Percentiles rank a stretch among this genome's conserved stretches.
These are phyloP conservation scores for Macaria notata DNA, from an alignment of 2,888 invertebrate species.

Conservation along the genomic window DNA sequence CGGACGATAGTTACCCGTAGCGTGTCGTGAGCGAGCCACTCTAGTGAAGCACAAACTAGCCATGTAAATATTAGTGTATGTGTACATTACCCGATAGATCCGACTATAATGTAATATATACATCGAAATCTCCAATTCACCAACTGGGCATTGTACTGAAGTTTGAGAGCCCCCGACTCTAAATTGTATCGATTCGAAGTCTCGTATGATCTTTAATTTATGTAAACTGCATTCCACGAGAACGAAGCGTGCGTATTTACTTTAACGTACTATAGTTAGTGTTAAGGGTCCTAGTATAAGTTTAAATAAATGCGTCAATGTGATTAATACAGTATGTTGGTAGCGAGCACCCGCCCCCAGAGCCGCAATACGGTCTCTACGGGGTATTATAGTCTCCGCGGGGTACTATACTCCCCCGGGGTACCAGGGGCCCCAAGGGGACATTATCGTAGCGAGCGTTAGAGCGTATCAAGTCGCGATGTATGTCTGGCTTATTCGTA, in stretches of 20 bases:
- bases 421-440: too few relatives aligned
- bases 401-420: too few relatives aligned
- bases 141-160: constrained; percentile 74
- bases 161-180: constrained; percentile 60
- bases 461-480: constrained; percentile 66
- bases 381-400: too few relatives aligned
- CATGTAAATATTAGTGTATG: constrained; percentile 78
- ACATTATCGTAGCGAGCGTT: constrained; percentile 60
- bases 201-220: constrained; percentile 70
- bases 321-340: constrained; percentile 72
- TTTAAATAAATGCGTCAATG: constrained; percentile 70
- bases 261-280: constrained; percentile 57
- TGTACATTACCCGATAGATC: constrained; percentile 73
- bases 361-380: constrained; percentile 37
- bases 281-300: constrained; percentile 62
- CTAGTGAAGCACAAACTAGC: constrained; percentile 77
- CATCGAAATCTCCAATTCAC: constrained; percentile 72
- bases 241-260: constrained; percentile 70
- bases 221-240: constrained; percentile 77
- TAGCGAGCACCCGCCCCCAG: constrained; percentile 74
- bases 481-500: constrained; percentile 70
- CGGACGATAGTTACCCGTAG: constrained; percentile 68
- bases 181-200: constrained; percentile 55
- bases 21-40: constrained; percentile 47
- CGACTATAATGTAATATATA: constrained; percentile 69